A percentile compares a stretch with the other conserved stretches of the same genome.
These are phyloP conservation scores for Palythoa caribaeorum DNA, from an alignment of 92 coral and sea anemone genomes.

Conservation along the genomic window DNA sequence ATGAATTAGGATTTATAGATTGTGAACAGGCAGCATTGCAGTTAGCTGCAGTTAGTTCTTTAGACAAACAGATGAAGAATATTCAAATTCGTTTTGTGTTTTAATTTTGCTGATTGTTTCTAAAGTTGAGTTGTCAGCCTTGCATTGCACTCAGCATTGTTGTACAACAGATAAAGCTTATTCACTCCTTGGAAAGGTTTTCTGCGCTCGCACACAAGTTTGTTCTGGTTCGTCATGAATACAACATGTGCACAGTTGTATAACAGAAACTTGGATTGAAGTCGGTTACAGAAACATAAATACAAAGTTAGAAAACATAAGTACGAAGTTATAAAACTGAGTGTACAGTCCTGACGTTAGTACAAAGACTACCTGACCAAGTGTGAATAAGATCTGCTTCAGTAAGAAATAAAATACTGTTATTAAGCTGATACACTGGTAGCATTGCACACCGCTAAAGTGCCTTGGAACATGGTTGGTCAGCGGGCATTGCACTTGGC, in stretches of 20 bases:
- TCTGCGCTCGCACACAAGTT: background rate
- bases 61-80: background rate
- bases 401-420: background rate
- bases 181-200: background rate
- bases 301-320: too few relatives aligned
- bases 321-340: too few relatives aligned
- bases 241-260: background rate
- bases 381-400: background rate
- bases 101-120: background rate
- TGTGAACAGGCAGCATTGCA: constrained; percentile 74
- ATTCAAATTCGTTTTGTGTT: background rate
- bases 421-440: constrained; percentile 82
- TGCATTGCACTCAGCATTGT: constrained; percentile 20
- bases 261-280: background rate
- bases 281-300: background rate
- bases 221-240: background rate
- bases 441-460: constrained; percentile 88
- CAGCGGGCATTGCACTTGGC: constrained; percentile 81
- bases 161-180: background rate
- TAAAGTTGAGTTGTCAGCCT: background rate
- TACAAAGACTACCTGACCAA: background rate
- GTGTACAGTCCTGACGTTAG: background rate
- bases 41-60: constrained; percentile 55
- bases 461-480: constrained; percentile 59
- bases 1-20: background rate